Percentiles rank a stretch among this genome's conserved stretches.
Conservation (phyloP, 2,888 invertebrate species). For the Heliconius ismenius region DNA sequence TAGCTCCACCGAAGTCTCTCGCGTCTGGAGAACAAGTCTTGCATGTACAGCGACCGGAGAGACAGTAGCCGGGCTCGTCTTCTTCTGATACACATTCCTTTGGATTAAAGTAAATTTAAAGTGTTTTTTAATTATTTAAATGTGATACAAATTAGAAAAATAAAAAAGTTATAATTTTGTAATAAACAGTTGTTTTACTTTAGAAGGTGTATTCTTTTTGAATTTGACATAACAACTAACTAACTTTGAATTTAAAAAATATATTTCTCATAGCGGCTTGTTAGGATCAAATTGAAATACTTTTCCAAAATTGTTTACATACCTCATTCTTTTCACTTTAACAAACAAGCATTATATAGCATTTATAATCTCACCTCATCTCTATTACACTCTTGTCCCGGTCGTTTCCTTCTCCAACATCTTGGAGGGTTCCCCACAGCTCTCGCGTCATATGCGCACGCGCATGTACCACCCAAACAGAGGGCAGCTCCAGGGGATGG, state of each 20-base stretch:
- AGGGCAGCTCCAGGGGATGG: constrained; percentile 65
- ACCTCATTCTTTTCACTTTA: too few species aligned
- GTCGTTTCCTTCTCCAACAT: constrained; percentile 68
- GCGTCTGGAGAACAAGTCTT: constrained; percentile 73
- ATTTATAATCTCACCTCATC: constrained; percentile 61
- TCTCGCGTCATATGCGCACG: constrained; percentile 67
- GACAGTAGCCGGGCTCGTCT: constrained; percentile 73
- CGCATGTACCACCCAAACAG: constrained; percentile 68
- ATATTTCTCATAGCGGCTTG: too few species aligned
- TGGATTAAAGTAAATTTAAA: constrained; percentile 18
- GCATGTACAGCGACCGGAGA: constrained; percentile 72
- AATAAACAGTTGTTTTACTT: background rate
- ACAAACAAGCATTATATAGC: background rate
- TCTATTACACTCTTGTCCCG: constrained; percentile 68
- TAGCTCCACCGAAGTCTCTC: constrained; percentile 66
- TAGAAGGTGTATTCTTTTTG: background rate
- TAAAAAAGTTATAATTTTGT: background rate
- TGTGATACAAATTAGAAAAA: background rate
- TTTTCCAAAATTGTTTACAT: too few species aligned
- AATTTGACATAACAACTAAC: too few species aligned
- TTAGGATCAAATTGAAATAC: too few species aligned
- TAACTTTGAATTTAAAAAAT: too few species aligned
- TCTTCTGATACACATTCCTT: constrained; percentile 78
- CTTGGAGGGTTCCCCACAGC: constrained; percentile 58
- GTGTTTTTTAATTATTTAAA: background rate